Evolutionary conservation across 2,888 invertebrate species (phyloP).

Genomic region (Leptinotarsa rubiginosa): DNA sequence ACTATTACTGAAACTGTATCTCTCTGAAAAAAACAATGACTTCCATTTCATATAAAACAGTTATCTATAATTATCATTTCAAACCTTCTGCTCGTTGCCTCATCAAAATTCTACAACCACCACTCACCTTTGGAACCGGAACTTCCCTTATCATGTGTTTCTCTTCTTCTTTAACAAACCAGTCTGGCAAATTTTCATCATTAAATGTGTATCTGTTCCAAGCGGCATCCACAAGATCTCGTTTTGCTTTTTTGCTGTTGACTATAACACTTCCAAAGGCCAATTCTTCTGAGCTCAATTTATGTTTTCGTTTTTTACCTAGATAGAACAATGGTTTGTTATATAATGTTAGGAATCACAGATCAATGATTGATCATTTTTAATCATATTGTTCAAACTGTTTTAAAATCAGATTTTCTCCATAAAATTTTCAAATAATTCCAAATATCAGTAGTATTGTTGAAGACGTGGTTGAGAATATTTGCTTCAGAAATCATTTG

Average conservation of each 20-base stretch:
- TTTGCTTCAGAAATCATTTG: too few species aligned
- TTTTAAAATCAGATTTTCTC: too few species aligned
- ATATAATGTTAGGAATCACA: background rate
- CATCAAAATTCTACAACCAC: too few species aligned
- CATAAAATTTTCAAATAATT: too few species aligned
- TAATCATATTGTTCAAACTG: too few species aligned
- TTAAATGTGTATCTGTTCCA: constrained; percentile 96
- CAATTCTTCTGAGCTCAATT: constrained; percentile 86
- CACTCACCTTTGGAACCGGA: constrained; percentile 82
- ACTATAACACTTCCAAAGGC: constrained; percentile 93
- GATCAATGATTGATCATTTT: background rate
- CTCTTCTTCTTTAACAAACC: constrained; percentile 95
- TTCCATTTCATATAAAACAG: background rate
- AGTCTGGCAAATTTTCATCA: constrained; percentile 91
- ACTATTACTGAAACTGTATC: too few species aligned
- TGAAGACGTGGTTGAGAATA: too few species aligned
- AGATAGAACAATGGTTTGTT: constrained; percentile 8
- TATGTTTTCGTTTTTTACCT: constrained; percentile 64
- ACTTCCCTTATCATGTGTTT: constrained; percentile 87
- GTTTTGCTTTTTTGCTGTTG: constrained; percentile 88
- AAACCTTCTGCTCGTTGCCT: too few species aligned
- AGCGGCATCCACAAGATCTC: constrained; percentile 89
- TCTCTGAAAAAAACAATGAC: too few species aligned
- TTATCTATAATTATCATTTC: background rate
- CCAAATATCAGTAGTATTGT: too few species aligned